Percentiles rank a stretch among this genome's conserved stretches.
phyloP scores from a whole-genome alignment of 2,888 invertebrate genomes.

The Cremastobaeus sp. region DNA sequence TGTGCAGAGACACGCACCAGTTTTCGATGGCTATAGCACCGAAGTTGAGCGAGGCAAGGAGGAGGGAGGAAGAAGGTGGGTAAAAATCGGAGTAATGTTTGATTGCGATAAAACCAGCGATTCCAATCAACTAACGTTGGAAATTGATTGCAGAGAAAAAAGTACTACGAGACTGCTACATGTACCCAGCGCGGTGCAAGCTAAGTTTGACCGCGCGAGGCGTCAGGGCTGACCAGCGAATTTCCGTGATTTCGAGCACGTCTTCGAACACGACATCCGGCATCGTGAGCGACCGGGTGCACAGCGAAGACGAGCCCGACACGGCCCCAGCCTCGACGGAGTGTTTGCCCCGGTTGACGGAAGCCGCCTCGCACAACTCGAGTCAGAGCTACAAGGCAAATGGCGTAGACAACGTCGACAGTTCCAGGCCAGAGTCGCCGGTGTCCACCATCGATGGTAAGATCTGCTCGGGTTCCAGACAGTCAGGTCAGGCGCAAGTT shows the following conservation, averaged over 20 bases:
- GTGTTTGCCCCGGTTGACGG: constrained; percentile 83
- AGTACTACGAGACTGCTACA: constrained; percentile 84
- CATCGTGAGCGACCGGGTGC: constrained; percentile 96
- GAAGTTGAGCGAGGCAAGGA: constrained; percentile 88
- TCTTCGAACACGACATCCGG: constrained; percentile 98
- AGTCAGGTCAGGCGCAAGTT: no score
- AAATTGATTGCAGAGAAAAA: constrained; percentile 80
- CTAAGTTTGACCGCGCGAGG: constrained; percentile 82
- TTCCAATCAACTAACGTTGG: background rate
- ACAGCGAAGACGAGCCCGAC: constrained; percentile 95
- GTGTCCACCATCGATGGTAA: constrained; percentile 71
- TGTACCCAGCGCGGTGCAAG: constrained; percentile 82
- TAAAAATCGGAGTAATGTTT: no score
- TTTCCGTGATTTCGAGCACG: constrained; percentile 93
- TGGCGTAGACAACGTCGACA: constrained; percentile 62
- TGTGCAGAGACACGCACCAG: constrained; percentile 96
- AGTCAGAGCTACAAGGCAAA: constrained; percentile 64
- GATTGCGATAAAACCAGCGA: no score
- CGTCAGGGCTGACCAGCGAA: constrained; percentile 87
- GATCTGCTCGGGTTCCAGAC: no score
- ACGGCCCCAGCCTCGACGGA: constrained; percentile 93
- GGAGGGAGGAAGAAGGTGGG: constrained; percentile 88
- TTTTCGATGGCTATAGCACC: constrained; percentile 96
- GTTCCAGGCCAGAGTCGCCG: constrained; percentile 70
- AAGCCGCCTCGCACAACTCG: constrained; percentile 64